Conservation (phyloP, 1,140 invertebrate genomes). For the Lordiphosa clarofinis region DNA sequence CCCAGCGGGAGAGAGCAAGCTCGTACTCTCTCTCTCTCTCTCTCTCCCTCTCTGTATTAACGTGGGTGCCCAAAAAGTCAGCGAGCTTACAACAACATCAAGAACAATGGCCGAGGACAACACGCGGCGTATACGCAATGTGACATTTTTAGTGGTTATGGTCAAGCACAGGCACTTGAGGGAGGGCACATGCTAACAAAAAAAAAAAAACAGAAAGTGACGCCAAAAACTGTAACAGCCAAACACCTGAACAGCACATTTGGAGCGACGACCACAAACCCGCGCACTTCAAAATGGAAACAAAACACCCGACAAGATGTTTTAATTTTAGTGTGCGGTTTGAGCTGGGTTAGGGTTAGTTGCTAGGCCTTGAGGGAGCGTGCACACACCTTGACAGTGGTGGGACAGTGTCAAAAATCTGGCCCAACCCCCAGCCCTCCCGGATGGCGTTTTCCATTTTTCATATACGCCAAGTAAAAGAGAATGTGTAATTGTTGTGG, state of each 20-base stretch:
- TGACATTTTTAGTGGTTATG: constrained; percentile 76
- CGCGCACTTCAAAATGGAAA: constrained; percentile 37
- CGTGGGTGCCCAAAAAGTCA: constrained; percentile 45
- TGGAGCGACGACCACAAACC: constrained; percentile 17
- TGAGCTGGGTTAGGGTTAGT: constrained; percentile 24
- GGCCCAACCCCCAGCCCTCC: constrained; percentile 25
- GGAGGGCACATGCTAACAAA: constrained; percentile 53
- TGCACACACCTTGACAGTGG: constrained; percentile 48
- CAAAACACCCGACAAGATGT: constrained; percentile 52
- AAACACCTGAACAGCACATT: constrained; percentile 61
- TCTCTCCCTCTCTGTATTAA: background rate
- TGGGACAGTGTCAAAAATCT: constrained; percentile 30
- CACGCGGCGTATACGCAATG: constrained; percentile 75
- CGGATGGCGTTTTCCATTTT: constrained; percentile 34
- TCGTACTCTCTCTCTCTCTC: constrained; percentile 8
- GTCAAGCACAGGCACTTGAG: constrained; percentile 70
- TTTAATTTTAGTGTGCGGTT: constrained; percentile 28
- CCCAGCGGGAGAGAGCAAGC: background rate
- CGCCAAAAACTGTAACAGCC: constrained; percentile 47
- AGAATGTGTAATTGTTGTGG: constrained; percentile 13
- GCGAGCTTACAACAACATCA: constrained; percentile 38
- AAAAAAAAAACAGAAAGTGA: constrained; percentile 55
- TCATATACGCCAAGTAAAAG: constrained; percentile 19
- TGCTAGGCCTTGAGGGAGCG: constrained; percentile 35
- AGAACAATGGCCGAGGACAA: constrained; percentile 55